Conservation (phyloP, 2,888 invertebrate genomes). For the Leptopilina myrica region DNA sequence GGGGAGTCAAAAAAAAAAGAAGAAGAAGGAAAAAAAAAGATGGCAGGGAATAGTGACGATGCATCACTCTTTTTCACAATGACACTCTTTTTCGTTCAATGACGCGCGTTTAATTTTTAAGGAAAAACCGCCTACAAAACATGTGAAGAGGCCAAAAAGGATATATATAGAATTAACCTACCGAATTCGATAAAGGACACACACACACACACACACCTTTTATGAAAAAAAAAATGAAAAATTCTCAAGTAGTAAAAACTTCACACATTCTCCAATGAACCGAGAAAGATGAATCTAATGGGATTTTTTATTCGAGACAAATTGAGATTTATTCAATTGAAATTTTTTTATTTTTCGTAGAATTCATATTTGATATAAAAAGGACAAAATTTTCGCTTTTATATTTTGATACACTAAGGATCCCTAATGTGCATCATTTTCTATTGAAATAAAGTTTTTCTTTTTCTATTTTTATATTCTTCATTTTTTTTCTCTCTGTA, state of each 20-base stretch:
- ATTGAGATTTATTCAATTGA: slow-evolving; percentile 37
- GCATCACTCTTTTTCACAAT: slow-evolving; percentile 29
- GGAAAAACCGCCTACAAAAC: slow-evolving; percentile 40
- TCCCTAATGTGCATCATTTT: background rate
- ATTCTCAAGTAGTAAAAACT: slow-evolving; percentile 35
- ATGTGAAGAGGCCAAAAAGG: slow-evolving; percentile 27
- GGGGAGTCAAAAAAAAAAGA: slow-evolving; percentile 14
- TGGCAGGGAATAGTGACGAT: slow-evolving; percentile 38
- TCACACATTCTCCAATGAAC: slow-evolving; percentile 26
- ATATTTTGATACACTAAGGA: background rate
- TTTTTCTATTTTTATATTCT: too few relatives aligned
- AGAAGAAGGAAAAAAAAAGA: slow-evolving; percentile 6
- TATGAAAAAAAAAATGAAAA: background rate
- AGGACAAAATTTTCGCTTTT: background rate
- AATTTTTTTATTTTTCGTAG: slow-evolving; percentile 17
- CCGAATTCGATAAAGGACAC: slow-evolving; percentile 18
- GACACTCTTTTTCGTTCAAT: slow-evolving; percentile 47
- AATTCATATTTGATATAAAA: background rate
- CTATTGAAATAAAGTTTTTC: background rate
- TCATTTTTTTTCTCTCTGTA: too few relatives aligned
- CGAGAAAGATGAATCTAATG: slow-evolving; percentile 35
- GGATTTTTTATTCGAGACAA: slow-evolving; percentile 41
- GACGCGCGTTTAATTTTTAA: slow-evolving; percentile 57
- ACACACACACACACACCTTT: slow-evolving; percentile 35
- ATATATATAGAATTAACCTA: background rate